Evolutionary conservation across 1,140 invertebrate species (phyloP).

Genomic region (Aphaenogaster floridana): DNA sequence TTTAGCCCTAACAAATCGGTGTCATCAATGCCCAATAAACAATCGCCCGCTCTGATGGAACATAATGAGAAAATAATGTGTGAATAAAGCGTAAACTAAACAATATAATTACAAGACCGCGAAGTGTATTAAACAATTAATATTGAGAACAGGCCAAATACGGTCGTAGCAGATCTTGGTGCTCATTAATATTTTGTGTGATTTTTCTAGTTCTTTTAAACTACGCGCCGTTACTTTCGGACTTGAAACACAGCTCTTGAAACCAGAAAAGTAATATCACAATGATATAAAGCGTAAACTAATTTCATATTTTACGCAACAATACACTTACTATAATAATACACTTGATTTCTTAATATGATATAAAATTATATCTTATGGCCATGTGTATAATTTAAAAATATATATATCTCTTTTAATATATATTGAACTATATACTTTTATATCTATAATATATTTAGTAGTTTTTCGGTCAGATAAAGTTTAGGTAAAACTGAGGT

Average conservation of each 20-base stretch:
- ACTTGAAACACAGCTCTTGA: too few relatives aligned
- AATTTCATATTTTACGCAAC: not conserved
- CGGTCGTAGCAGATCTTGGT: too few relatives aligned
- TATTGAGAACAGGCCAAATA: too few relatives aligned
- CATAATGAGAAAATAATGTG: not conserved
- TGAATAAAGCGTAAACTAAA: too few relatives aligned
- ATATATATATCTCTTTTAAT: not conserved
- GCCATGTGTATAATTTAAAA: not conserved
- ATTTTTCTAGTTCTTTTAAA: too few relatives aligned
- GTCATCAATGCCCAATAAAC: constrained; percentile 89
- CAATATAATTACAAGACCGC: too few relatives aligned
- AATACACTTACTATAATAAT: not conserved
- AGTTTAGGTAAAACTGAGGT: too few relatives aligned
- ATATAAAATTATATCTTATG: not conserved
- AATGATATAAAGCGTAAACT: too few relatives aligned
- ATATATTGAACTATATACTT: not conserved
- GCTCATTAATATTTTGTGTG: too few relatives aligned
- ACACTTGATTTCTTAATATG: not conserved
- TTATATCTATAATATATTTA: not conserved
- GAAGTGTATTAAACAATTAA: too few relatives aligned
- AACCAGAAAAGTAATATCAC: too few relatives aligned
- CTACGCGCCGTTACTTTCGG: too few relatives aligned
- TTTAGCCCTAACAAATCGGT: constrained; percentile 88
- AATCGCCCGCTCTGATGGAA: constrained; percentile 88
- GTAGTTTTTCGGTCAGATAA: not conserved